phyloP scores from a whole-genome alignment of 2,797 vertebrate genomes.

The Sebastes matsubarae region DNA sequence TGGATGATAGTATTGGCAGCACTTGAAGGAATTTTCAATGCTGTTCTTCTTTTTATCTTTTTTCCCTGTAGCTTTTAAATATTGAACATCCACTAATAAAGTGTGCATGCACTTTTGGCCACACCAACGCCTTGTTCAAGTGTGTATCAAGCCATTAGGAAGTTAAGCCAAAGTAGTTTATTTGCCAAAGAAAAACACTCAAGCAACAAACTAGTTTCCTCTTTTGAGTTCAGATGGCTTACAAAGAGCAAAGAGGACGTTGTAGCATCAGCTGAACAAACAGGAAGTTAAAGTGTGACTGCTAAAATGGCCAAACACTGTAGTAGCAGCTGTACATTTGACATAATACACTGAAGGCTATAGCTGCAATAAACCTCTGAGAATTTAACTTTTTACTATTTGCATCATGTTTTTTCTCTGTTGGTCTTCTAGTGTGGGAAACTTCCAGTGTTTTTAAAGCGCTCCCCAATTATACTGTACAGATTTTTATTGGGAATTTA shows the following conservation, averaged over 20 bases:
- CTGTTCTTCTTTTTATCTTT: not conserved
- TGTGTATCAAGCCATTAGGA: not conserved
- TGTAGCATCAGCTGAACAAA: slow-evolving; percentile 25
- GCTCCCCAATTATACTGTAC: not conserved
- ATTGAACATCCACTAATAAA: not conserved
- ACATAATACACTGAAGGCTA: not conserved
- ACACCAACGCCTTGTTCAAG: not conserved
- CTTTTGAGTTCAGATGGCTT: not conserved
- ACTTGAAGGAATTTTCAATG: not conserved
- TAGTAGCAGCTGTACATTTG: not conserved
- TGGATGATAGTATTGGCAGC: not conserved
- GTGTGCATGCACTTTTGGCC: not conserved
- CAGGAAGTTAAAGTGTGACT: slow-evolving; percentile 7
- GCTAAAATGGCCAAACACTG: not conserved
- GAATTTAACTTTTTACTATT: not conserved
- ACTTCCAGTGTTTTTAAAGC: not conserved
- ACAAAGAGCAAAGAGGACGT: not conserved
- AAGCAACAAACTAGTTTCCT: not conserved
- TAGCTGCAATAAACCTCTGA: not conserved
- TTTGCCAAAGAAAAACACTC: not conserved
- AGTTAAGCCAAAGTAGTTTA: not conserved
- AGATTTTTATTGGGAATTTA: not conserved
- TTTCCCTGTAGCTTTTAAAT: not conserved
- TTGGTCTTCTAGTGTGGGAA: not conserved
- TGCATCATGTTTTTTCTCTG: not conserved